Percentiles rank a stretch among this genome's conserved stretches.
phyloP scores from a whole-genome alignment of 2,888 invertebrate genomes.

The Xylota segnis region DNA sequence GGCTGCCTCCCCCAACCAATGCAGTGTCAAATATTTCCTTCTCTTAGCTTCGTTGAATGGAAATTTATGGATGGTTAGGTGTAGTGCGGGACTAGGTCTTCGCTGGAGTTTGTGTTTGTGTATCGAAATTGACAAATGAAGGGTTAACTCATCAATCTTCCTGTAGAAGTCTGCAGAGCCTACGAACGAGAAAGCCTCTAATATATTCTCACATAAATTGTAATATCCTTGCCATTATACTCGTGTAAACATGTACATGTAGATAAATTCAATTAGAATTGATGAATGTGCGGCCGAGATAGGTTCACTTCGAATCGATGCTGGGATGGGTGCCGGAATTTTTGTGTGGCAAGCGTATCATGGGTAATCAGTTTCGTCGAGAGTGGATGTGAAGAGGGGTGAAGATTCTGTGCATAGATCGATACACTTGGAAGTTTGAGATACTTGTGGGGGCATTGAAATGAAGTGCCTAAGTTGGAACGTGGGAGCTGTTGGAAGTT shows the following conservation, averaged over 20 bases:
- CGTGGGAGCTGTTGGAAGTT: neutral
- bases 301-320: neutral
- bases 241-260: conserved; percentile 42
- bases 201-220: conserved; percentile 49
- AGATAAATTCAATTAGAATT: conserved; percentile 59
- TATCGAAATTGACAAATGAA: conserved; percentile 68
- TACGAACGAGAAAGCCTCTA: conserved; percentile 17
- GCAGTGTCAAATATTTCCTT: conserved; percentile 17
- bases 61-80: conserved; percentile 49
- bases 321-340: neutral
- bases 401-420: neutral
- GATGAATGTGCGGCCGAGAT: conserved; percentile 43
- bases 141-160: conserved; percentile 68
- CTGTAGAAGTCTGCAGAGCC: neutral
- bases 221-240: conserved; percentile 47
- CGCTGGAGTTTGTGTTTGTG: conserved; percentile 55
- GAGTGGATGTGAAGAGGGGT: neutral
- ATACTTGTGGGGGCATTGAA: too few species aligned
- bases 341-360: conserved; percentile 6
- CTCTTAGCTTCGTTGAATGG: conserved; percentile 25
- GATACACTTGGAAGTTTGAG: neutral
- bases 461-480: neutral
- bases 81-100: conserved; percentile 18
- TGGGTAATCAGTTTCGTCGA: conserved; percentile 10
- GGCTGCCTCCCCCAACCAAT: neutral